Conservation (phyloP, 1,140 invertebrate species). For the Acyrthosiphon pisum region DNA sequence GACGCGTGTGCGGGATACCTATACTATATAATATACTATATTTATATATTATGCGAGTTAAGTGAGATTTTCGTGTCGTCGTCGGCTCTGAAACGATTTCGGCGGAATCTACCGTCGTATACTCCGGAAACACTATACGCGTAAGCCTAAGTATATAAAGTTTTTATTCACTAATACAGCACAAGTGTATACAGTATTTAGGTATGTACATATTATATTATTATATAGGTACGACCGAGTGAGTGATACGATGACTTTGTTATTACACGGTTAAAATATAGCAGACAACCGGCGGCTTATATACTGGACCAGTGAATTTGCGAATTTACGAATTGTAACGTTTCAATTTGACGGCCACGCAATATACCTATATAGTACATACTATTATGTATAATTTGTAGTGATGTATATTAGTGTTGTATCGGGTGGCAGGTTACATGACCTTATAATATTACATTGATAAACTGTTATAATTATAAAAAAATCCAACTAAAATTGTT, state of each 20-base stretch:
- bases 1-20: background rate
- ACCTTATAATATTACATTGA: too few species aligned
- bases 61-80: conserved; percentile 32
- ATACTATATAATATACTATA: background rate
- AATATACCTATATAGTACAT: too few species aligned
- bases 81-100: background rate
- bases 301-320: background rate
- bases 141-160: background rate
- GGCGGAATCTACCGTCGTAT: background rate
- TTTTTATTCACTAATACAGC: background rate
- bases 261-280: background rate
- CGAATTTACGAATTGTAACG: too few species aligned
- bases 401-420: background rate
- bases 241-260: background rate
- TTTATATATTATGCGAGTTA: background rate
- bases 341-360: background rate
- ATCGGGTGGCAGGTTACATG: too few species aligned
- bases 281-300: background rate
- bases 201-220: background rate
- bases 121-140: background rate
- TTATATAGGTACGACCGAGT: too few species aligned
- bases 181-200: background rate
- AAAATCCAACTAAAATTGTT: background rate
- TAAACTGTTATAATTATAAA: too few species aligned
- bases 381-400: too few species aligned